Conservation (phyloP, 2,888 invertebrate species). For the Ochropacha duplaris region DNA sequence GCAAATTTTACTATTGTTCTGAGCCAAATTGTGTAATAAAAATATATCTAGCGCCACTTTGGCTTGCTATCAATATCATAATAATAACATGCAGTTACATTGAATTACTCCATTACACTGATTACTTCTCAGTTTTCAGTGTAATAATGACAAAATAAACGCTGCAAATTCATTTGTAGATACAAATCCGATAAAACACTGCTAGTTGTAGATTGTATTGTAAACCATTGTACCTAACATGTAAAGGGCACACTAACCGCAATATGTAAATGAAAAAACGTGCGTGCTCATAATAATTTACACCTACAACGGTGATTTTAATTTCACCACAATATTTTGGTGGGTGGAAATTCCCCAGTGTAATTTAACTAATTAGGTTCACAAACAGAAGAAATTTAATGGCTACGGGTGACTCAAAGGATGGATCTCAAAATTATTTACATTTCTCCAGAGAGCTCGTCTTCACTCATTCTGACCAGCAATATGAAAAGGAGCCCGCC, state of each 20-base stretch:
- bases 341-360: constrained; percentile 51
- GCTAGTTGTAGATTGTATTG: not conserved
- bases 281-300: constrained; percentile 26
- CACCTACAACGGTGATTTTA: constrained; percentile 42
- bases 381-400: constrained; percentile 70
- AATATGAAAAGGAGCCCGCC: constrained; percentile 28
- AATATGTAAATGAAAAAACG: constrained; percentile 14
- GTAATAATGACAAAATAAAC: not conserved
- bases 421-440: constrained; percentile 63
- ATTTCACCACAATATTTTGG: constrained; percentile 48
- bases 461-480: constrained; percentile 49
- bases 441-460: constrained; percentile 55
- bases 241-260: constrained; percentile 6
- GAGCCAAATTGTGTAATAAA: not conserved
- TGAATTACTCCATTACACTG: not conserved
- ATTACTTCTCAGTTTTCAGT: too few relatives aligned
- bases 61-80: not conserved
- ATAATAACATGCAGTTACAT: not conserved
- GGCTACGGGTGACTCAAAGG: constrained; percentile 56
- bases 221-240: not conserved
- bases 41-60: not conserved
- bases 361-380: constrained; percentile 67
- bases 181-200: not conserved
- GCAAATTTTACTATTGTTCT: not conserved
- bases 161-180: not conserved